These are phyloP conservation scores for Apocheima hispidaria DNA, from an alignment of 2,888 invertebrate species.

Conservation along the genomic window DNA sequence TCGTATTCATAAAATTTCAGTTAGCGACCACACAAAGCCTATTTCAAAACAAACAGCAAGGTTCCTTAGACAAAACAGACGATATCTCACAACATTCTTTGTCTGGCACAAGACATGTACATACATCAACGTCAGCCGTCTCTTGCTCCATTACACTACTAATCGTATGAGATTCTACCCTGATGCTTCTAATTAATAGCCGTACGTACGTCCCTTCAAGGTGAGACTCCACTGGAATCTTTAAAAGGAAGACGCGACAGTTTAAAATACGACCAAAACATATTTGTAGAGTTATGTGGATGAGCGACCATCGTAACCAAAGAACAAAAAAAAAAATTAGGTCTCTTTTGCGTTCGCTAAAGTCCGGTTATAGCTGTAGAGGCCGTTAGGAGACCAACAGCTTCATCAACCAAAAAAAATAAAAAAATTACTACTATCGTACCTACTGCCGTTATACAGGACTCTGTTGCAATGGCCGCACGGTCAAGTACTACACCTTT, in stretches of 20 bases:
- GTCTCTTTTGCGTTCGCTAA: too few relatives aligned
- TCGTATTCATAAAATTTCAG: not conserved
- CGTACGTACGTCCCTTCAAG: slow-evolving; percentile 55
- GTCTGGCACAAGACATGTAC: slow-evolving; percentile 37
- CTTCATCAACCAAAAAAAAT: too few relatives aligned
- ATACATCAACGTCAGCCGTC: slow-evolving; percentile 69
- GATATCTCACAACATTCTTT: slow-evolving; percentile 27
- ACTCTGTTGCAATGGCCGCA: too few relatives aligned
- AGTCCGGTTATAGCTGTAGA: too few relatives aligned
- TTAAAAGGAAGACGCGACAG: not conserved
- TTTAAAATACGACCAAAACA: too few relatives aligned
- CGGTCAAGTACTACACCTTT: too few relatives aligned
- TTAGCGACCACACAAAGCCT: not conserved
- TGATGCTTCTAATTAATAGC: slow-evolving; percentile 78
- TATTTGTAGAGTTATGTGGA: too few relatives aligned
- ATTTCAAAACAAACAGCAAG: slow-evolving; percentile 1
- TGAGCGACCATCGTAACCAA: too few relatives aligned
- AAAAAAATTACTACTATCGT: too few relatives aligned
- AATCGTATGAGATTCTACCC: slow-evolving; percentile 77
- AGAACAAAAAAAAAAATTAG: too few relatives aligned
- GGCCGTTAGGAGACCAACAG: too few relatives aligned
- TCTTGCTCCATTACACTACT: slow-evolving; percentile 74
- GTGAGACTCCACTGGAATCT: slow-evolving; percentile 15
- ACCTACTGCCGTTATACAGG: too few relatives aligned
- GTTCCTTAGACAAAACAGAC: slow-evolving; percentile 8